Conservation (phyloP, 2,888 invertebrate species). For the Dicranocentrus wangi region DNA sequence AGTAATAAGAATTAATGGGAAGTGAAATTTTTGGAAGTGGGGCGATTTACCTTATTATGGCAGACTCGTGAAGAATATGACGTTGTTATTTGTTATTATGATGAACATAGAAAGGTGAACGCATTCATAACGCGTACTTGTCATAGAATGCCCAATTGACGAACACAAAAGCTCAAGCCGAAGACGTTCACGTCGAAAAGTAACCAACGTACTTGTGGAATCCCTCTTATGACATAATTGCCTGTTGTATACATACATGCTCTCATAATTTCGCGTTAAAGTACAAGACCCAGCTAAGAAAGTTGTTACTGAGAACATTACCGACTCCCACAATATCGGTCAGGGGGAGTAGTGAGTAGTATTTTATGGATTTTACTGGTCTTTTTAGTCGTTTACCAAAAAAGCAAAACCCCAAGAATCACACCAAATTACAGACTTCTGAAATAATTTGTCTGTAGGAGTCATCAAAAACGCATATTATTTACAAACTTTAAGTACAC, state of each 20-base stretch:
- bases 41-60: constrained; percentile 15
- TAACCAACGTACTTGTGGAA: no score
- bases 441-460: neutral
- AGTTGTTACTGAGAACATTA: neutral
- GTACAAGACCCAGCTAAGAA: neutral
- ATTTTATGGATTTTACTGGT: neutral
- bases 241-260: neutral
- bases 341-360: neutral
- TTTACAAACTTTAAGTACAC: neutral
- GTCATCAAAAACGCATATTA: neutral
- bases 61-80: constrained; percentile 19
- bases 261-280: constrained; percentile 1
- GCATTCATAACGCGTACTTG: no score
- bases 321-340: no score
- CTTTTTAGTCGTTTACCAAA: constrained; percentile 19
- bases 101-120: neutral
- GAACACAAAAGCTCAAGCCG: no score
- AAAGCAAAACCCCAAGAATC: constrained; percentile 14
- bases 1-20: constrained; percentile 21
- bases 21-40: constrained; percentile 40
- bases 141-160: no score
- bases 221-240: neutral
- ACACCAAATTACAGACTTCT: no score
- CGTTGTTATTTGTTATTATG: constrained; percentile 9
- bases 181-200: no score